Evolutionary conservation across 2,888 invertebrate species (phyloP), one percentile per base, ranked within the genome.

Genomic region (Perizoma affinitatum): DNA sequence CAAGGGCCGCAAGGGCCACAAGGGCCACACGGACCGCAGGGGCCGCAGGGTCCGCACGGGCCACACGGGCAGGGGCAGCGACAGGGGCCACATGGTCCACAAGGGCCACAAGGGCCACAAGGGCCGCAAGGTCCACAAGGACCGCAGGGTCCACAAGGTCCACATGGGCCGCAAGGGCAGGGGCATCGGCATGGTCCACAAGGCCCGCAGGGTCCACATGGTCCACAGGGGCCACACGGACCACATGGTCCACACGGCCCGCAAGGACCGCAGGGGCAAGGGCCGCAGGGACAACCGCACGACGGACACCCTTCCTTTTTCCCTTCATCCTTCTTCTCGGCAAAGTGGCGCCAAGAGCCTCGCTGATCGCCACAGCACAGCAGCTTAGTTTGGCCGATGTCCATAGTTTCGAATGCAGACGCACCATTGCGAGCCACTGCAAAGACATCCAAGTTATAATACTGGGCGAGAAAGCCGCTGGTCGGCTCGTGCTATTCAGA

Each of bases 361-460:
- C 65, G 66, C 36, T 75, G 78, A 58, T 86, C 85, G 7, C 84
- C 85, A 59, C 80, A 79, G 70, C 78, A 78, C 43, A 79, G 73
- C 46, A 76, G 70, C 45, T 69, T 62, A 41, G 73, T 76, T 57
- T 68, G 70, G 10, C 78, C 80, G 51, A 65, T 55, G 63, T 56
- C 54, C 53, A 64, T 45, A 4, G 68, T 52, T 40, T 66, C 69
- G 63, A 75, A 75, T 63, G 62, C 68, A 53, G 69, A 56, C 48
- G 61, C 63, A 61, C 69, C 70, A 56, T 63, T 65, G 63, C 54
- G 65, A 59, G 74, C 71, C 73, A 78, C 90, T 90, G 90, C 72
- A 89, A 90, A 86, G 80, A 88, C 84, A 84, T 79, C 87, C 86
- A 83, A 75, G 81, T 81, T 87, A 84, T 86, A 87, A 89, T 87